phyloP scores from a whole-genome alignment of 2,888 invertebrate species.

The Ptilodon capucinus region DNA sequence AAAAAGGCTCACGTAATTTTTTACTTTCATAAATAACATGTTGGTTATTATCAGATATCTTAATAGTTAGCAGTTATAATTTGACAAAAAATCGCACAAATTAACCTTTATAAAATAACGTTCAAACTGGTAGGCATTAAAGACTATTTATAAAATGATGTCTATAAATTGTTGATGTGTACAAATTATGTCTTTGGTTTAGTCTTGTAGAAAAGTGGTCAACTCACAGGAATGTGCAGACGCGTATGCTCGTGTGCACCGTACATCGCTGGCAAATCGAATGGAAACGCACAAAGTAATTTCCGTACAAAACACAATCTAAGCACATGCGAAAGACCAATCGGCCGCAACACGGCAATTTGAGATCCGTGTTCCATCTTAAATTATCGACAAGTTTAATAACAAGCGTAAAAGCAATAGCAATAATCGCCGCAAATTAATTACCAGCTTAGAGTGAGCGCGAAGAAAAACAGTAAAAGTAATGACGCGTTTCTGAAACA shows the following conservation, averaged over 20 bases:
- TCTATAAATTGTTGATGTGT: constrained; percentile 1
- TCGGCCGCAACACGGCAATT: constrained; percentile 72
- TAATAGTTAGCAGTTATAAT: constrained; percentile 22
- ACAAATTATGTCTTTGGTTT: not conserved
- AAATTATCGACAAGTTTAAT: constrained; percentile 80
- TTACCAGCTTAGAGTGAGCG: constrained; percentile 61
- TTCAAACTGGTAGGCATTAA: constrained; percentile 12
- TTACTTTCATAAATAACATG: constrained; percentile 17
- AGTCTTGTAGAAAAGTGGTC: constrained; percentile 5
- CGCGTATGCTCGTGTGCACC: constrained; percentile 53
- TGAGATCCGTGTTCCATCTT: constrained; percentile 74
- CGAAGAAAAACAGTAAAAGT: constrained; percentile 69
- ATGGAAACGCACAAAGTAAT: constrained; percentile 57
- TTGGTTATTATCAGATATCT: constrained; percentile 22
- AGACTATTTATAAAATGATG: constrained; percentile 5
- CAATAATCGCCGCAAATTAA: constrained; percentile 76
- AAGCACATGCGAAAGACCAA: constrained; percentile 63
- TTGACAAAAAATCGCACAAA: constrained; percentile 28
- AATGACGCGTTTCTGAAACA: constrained; percentile 52
- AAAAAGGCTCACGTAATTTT: constrained; percentile 22
- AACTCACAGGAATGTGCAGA: constrained; percentile 64
- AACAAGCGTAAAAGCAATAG: constrained; percentile 72
- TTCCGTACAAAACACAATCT: constrained; percentile 63
- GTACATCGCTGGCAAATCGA: constrained; percentile 65
- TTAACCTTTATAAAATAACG: constrained; percentile 26